Evolutionary conservation across 2,888 invertebrate genomes (phyloP).

Genomic region (Poecilobothrus nobilitatus): DNA sequence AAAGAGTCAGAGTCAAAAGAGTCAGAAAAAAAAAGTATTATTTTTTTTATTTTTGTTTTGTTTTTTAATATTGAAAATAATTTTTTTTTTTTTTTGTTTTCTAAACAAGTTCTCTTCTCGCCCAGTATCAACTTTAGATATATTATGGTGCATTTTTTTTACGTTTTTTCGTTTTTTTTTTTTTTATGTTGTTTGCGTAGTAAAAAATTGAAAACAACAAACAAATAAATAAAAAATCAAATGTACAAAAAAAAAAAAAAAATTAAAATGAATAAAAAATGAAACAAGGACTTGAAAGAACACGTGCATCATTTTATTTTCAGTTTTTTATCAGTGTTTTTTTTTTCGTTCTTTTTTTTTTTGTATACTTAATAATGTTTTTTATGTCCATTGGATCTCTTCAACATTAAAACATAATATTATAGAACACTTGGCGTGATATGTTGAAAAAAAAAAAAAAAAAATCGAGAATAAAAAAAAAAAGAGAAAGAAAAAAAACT

Average conservation of each 20-base stretch:
- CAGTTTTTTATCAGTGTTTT: not conserved
- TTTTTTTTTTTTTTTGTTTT: not conserved
- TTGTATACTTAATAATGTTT: conserved; percentile 6
- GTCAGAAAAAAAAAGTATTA: no score
- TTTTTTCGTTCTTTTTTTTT: not conserved
- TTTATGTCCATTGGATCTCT: conserved; percentile 3
- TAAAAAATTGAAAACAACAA: not conserved
- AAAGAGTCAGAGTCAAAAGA: no score
- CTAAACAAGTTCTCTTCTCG: conserved; percentile 6
- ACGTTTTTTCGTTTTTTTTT: not conserved
- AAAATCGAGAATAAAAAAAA: not conserved
- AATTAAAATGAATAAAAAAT: not conserved
- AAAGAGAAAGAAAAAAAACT: not conserved
- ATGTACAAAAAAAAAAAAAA: no score
- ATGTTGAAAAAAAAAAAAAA: not conserved
- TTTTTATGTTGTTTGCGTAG: conserved; percentile 6
- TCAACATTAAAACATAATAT: not conserved
- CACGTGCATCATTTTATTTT: conserved; percentile 6
- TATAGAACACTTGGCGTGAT: conserved; percentile 4
- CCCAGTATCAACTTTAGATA: not conserved
- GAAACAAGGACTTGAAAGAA: conserved; percentile 3
- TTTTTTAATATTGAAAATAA: no score
- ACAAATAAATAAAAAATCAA: not conserved
- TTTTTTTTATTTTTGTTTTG: no score
- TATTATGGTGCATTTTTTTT: not conserved